Evolutionary conservation across 2,797 vertebrate species (phyloP), one percentile per base, ranked within the genome.

Genomic region (Protosalanx chinensis): DNA sequence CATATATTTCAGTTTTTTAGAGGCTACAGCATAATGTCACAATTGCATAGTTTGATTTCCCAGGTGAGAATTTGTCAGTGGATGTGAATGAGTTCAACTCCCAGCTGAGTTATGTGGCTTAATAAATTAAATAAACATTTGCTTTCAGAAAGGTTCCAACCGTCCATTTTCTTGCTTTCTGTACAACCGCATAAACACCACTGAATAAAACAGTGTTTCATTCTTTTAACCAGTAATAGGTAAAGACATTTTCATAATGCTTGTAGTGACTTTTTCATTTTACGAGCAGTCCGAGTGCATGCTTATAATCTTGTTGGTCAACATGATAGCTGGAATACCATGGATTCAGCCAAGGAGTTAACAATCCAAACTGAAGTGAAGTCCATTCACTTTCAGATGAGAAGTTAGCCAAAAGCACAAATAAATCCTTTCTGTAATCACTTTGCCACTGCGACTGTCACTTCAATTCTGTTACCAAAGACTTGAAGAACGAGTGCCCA

Each of bases 401-500:
- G 73, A 84, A 53, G 4, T 74, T 64, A 56, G 72, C 74, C 77
- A 83, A 85, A 85, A 81, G 84, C 82, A 89, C 67, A 53, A 68
- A 88, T 87, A 81, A 76, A 84, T 84, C 80, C 68, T 56, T 79
- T 68, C 70, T 80, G 73, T 84, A 78, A 88, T 83, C 76, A 76
- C 76, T 79, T 77, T 81, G 35, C 68, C 69, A 71, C 76, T 81
- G 79, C 84, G 74, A 85, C 70, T 74, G 51, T 63, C 23, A 27
- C 23, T 56, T 56, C 51, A 71, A 68, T 63, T 76, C 20, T 75
- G 46, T 81, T 41, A 62, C 68, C 69, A 72, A 60, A 80, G 76
- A 84, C 66, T 58, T 71, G 63, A 62, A 16, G 3, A 56, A 18
- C 60, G 2, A 16, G 3, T 18, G 3, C 67, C 46, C 30, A 69